phyloP scores from a whole-genome alignment of 2,113 vertebrate species.

The Eurypyga helias region DNA sequence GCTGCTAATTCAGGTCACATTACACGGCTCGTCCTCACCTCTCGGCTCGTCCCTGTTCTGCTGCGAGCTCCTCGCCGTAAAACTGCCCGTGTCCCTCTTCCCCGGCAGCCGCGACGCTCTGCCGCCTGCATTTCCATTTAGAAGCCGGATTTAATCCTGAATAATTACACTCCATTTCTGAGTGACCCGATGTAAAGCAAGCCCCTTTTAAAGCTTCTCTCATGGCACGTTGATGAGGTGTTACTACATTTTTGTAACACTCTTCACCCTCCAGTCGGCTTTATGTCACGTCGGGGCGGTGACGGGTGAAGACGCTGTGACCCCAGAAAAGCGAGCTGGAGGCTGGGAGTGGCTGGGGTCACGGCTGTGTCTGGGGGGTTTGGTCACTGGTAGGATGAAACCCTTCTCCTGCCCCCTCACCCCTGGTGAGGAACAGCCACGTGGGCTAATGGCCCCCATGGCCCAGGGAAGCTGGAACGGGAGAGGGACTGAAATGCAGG shows the following conservation, averaged over 20 bases:
- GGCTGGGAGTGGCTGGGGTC: rapidly evolving
- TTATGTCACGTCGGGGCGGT: neutral
- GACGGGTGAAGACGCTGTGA: neutral
- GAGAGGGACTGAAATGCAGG: neutral
- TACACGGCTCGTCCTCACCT: constrained; percentile 5
- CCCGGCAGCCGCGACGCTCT: neutral
- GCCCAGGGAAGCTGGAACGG: neutral
- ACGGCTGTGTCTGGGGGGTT: neutral
- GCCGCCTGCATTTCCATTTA: rapidly evolving
- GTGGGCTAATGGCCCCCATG: rapidly evolving
- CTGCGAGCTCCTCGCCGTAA: neutral
- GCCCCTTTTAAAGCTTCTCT: neutral
- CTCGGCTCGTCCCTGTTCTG: neutral
- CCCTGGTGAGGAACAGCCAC: rapidly evolving
- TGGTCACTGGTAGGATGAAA: neutral
- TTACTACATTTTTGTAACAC: neutral
- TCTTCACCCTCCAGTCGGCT: neutral
- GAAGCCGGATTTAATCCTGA: neutral
- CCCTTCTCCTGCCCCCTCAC: neutral
- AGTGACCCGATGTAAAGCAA: neutral
- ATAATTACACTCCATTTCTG: neutral
- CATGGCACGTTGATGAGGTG: neutral
- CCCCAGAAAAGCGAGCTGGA: neutral
- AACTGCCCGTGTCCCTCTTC: neutral
- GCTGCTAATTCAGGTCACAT: constrained; percentile 34